Evolutionary conservation across 37 sponge, comb jelly and placozoan genomes (phyloP).

Genomic region (Hormiphora californensis): DNA sequence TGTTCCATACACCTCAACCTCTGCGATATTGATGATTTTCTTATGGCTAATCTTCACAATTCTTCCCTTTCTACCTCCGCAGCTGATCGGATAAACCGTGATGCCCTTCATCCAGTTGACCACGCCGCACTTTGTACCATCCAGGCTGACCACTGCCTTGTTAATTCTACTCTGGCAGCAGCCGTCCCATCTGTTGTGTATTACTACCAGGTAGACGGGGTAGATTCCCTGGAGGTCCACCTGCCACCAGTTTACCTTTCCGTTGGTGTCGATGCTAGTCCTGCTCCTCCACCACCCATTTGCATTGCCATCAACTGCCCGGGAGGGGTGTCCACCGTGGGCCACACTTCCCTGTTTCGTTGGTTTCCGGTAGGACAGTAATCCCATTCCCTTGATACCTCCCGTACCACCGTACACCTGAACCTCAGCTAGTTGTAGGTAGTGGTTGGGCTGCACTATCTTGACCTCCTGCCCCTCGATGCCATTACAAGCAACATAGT

Average conservation of each 20-base stretch:
- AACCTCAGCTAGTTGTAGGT: constrained; percentile 14
- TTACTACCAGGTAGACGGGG: not conserved
- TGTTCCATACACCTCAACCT: not conserved
- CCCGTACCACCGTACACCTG: constrained; percentile 15
- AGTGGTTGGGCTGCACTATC: not conserved
- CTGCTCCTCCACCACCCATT: not conserved
- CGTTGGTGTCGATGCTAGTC: not conserved
- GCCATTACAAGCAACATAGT: not conserved
- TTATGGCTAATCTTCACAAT: not conserved
- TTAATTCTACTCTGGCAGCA: not conserved
- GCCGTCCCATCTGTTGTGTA: constrained; percentile 27
- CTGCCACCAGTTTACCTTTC: not conserved
- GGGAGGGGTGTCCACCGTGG: not conserved
- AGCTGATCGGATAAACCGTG: not conserved
- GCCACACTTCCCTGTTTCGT: not conserved
- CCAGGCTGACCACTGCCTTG: not conserved
- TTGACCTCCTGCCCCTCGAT: not conserved
- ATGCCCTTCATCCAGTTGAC: not conserved
- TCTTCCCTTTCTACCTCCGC: not conserved
- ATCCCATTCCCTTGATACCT: constrained; percentile 3
- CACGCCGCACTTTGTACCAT: not conserved
- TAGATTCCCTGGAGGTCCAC: constrained; percentile 3
- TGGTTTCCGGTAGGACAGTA: not conserved
- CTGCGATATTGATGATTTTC: not conserved
- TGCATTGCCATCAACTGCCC: not conserved